Percentiles rank a stretch among this genome's conserved stretches.
Evolutionary conservation across 2,113 vertebrate genomes (phyloP).

Genomic region (Otocyon megalotis): DNA sequence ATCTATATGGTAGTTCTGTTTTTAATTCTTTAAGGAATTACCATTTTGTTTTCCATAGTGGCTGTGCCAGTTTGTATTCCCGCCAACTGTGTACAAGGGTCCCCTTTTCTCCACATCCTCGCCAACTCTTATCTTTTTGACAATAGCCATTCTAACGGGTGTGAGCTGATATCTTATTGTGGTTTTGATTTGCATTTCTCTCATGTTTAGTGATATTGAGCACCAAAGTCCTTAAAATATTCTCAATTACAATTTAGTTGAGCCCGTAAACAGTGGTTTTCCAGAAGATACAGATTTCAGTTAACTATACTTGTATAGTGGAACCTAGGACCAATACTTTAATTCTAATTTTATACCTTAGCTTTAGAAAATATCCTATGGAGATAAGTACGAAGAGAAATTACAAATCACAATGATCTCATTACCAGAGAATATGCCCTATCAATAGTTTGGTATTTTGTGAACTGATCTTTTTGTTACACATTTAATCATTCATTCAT

Average conservation of each 20-base stretch:
- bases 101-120: neutral
- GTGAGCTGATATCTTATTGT: neutral
- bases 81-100: too few species aligned
- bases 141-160: neutral
- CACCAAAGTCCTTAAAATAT: neutral
- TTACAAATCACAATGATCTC: neutral
- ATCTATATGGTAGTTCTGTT: neutral
- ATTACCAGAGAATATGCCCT: neutral
- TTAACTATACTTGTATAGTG: neutral
- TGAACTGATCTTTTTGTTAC: neutral
- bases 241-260: neutral
- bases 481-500: neutral
- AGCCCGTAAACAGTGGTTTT: neutral
- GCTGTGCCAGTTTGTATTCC: too few species aligned
- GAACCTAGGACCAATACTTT: neutral
- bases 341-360: neutral
- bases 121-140: neutral
- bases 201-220: neutral
- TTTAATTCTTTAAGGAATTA: too few species aligned
- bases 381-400: neutral
- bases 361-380: neutral
- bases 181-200: neutral
- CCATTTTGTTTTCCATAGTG: neutral
- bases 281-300: neutral
- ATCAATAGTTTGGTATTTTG: neutral